Percentiles rank a stretch among this genome's conserved stretches.
These are phyloP conservation scores for Malaclemys terrapin DNA, from an alignment of 2,113 vertebrate species.

Conservation along the genomic window DNA sequence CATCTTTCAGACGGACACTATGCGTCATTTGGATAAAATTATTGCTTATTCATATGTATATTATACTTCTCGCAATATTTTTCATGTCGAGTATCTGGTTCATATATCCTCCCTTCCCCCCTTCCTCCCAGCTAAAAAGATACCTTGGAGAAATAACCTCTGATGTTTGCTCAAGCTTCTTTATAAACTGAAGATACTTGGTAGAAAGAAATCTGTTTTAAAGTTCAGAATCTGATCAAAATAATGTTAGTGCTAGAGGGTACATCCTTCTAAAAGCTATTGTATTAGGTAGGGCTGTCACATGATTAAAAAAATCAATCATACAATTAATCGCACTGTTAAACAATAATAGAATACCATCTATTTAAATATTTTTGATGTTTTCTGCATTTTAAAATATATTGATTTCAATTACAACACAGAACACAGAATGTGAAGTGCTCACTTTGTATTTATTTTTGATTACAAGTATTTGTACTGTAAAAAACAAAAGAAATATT, in stretches of 20 bases:
- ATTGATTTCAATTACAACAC: too few relatives aligned
- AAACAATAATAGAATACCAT: too few relatives aligned
- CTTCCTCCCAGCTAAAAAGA: not conserved
- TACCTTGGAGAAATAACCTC: not conserved
- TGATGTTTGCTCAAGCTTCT: not conserved
- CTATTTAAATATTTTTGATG: too few relatives aligned
- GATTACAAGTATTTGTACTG: too few relatives aligned
- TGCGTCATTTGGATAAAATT: not conserved
- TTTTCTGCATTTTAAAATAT: too few relatives aligned
- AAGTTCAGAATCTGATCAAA: fast-evolving
- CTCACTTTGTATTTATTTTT: too few relatives aligned
- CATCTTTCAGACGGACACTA: not conserved
- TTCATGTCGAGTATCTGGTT: not conserved
- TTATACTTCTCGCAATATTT: not conserved
- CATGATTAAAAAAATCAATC: too few relatives aligned
- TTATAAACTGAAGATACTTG: not conserved
- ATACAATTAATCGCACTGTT: too few relatives aligned
- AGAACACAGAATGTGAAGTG: too few relatives aligned
- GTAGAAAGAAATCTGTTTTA: fast-evolving
- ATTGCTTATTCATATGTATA: not conserved
- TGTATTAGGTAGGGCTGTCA: not conserved
- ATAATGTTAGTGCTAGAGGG: not conserved
- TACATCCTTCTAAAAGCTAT: not conserved
- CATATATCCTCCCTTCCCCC: not conserved
- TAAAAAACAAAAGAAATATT: too few relatives aligned